Evolutionary conservation across 2,113 vertebrate genomes (phyloP).

Genomic region (Leptocoma aspasia): DNA sequence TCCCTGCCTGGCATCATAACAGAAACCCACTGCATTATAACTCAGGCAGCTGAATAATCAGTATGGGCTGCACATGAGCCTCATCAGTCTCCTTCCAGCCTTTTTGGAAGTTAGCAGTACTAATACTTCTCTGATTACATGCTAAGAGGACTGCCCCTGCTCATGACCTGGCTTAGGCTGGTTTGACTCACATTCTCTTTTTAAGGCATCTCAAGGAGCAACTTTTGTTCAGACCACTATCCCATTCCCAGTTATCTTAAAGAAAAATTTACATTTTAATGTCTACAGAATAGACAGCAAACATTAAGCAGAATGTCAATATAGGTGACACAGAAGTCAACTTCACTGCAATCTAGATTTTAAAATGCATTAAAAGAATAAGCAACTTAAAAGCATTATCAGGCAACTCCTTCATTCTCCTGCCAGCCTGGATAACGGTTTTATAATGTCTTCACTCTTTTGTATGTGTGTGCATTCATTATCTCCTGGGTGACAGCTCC

Average conservation of each 20-base stretch:
- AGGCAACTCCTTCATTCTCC: neutral
- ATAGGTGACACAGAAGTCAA: neutral
- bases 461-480: neutral
- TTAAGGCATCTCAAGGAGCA: neutral
- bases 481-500: slow-evolving; percentile 1
- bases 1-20: neutral
- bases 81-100: neutral
- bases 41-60: neutral
- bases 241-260: neutral
- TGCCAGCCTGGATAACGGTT: neutral
- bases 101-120: neutral
- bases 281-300: neutral
- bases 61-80: neutral
- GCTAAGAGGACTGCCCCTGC: neutral
- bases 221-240: neutral
- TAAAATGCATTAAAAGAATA: neutral
- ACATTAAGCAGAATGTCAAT: neutral
- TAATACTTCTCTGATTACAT: neutral
- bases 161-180: neutral
- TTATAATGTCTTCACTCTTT: neutral
- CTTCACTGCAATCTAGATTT: neutral
- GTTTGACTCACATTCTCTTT: neutral
- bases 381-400: neutral
- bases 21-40: neutral
- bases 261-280: neutral